Base-by-base conservation (phyloP, 2,888 invertebrate species). In the Ctena decussata region DNA sequence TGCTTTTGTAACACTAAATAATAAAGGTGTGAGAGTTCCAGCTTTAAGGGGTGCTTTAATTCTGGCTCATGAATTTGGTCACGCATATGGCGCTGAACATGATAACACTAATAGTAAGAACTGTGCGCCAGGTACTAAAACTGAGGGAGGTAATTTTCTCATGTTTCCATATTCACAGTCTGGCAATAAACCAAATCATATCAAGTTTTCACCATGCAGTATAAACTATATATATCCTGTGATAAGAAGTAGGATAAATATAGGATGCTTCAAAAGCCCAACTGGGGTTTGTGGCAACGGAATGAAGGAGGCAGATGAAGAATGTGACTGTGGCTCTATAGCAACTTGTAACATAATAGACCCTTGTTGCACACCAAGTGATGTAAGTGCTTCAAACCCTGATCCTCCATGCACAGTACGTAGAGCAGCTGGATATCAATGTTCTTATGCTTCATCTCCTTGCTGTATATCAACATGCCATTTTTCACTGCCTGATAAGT, bases 61-160 rank as follows among this genome's bases (percentile, higher is more conserved):
- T 6, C 27, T 94, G 0, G 82, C 91, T 0, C 95, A 95, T 82
- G 95, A 95, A 81, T 77, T 94, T 15, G 95, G 94, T 21, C 95
- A 95, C 83, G 91, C 87, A 82, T 94, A 94, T 85, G 95, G 95
- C 11, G 91, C 93, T 82, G 82, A 80, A 21, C 94, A 94, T 81
- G 94, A 94, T 78, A 60, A 80, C 15, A 53, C 71, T 0, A 41
- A 35, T 18, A 69, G 85, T 8, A 15, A 41, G 6, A 41, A 11
- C 15, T 93, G 93, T 82, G 57, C 88, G 11, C 91, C 92, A 18
- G 88, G 77, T 53, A 87, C 80, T 8, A 44, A 73, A 18, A 41
- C 6, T 41, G 15, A 41, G 6, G 84, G 82, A 60, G 94, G 94
- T 0, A 92, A 92, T 79, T 94, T 82, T 84, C 57, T 94, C 27